These are phyloP conservation scores for Micrastur ruficollis DNA, from an alignment of 2,797 vertebrate genomes.

Conservation along the genomic window DNA sequence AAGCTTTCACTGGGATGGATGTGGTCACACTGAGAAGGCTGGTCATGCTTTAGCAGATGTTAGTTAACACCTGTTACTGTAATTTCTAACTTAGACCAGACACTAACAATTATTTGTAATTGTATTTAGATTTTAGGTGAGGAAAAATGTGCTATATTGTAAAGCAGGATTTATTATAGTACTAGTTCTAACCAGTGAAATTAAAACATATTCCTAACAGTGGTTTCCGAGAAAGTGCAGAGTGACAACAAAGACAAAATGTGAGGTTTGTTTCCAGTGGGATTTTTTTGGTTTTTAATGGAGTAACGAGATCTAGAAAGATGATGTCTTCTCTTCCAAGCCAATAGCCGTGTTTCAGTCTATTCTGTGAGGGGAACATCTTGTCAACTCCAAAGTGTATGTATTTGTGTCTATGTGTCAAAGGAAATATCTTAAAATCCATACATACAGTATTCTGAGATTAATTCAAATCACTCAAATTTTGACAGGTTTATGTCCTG, in stretches of 20 bases:
- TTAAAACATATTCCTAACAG: neutral
- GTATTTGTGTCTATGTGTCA: neutral
- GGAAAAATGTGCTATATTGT: neutral
- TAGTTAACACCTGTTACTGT: neutral
- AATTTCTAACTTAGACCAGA: neutral
- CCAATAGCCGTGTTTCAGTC: neutral
- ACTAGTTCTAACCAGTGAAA: neutral
- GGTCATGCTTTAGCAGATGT: neutral
- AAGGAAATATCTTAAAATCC: neutral
- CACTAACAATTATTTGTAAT: neutral
- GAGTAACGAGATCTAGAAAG: neutral
- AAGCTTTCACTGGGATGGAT: neutral
- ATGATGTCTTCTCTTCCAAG: neutral
- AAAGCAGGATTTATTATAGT: neutral
- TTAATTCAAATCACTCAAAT: neutral
- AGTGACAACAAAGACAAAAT: neutral
- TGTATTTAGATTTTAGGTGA: neutral
- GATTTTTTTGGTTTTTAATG: neutral
- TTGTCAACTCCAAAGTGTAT: neutral
- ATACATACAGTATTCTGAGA: neutral
- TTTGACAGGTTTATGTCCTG: neutral
- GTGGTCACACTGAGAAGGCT: neutral
- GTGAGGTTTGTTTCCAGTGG: neutral
- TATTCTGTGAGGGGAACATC: neutral
- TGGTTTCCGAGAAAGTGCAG: neutral